Evolutionary conservation across 2,113 vertebrate genomes (phyloP), one percentile per base, ranked within the genome.

Genomic region (Amazona guildingii): DNA sequence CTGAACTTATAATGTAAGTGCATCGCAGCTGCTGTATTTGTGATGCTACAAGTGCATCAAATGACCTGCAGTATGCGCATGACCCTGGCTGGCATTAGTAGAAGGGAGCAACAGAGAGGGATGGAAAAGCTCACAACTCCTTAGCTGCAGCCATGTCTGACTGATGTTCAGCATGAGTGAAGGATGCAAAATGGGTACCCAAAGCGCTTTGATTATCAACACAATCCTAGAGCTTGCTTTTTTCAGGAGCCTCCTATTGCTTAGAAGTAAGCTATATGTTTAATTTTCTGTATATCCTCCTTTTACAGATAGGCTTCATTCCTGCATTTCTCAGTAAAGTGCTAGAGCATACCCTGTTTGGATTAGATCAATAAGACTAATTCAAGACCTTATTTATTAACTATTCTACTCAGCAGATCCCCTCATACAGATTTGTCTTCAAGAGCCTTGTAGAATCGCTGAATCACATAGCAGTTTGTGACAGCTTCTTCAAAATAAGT

Each of bases 401-500:
- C 67, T 85, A 4, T 15, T 54, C 77, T 85, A 54, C 33, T 83
- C 74, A 54, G 72, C 41, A 74, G 69, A 96, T 88, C 52, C 41
- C 21, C 21, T 84, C 33, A 46, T 61, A 57, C 33, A 91, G 88
- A 93, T 88, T 86, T 96, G 55, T 88, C 90, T 93, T 41, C 72
- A 66, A 76, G 43, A 87, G 48, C 69, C 59, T 72, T 69, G 62
- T 86, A 89, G 74, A 90, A 79, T 90, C 80, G 48, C 68, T 21
- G 7, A 78, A 90, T 94, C 39, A 55, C 2, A 0, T 73, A 84
- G 77, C 4, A 3, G 87, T 84, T 79, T 66, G 43, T 81, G 88
- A 86, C 35, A 85, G 28, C 46, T 91, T 92, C 74, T 95, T 94
- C 70, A 89, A 76, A 92, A 85, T 73, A 80, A 87, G 63, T 83